Percentiles rank a stretch among this genome's conserved stretches.
Evolutionary conservation across 2,113 vertebrate genomes (phyloP).

Genomic region (Heptranchias perlo): DNA sequence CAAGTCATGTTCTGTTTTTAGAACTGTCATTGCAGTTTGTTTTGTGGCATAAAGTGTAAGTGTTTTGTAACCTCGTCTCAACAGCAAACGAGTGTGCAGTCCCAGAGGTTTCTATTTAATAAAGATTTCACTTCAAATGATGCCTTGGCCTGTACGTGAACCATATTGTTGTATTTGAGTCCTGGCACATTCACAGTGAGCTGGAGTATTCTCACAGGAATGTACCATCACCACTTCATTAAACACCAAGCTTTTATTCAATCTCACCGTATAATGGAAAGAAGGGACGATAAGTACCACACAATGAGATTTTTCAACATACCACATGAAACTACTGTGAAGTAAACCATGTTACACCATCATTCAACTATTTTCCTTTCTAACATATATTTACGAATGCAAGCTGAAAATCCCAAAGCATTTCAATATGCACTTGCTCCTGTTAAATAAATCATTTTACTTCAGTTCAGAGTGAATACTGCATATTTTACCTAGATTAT

Average conservation of each 20-base stretch:
- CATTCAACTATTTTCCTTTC: background rate
- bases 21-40: background rate
- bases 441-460: background rate
- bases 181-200: background rate
- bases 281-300: background rate
- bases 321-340: background rate
- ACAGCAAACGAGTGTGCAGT: background rate
- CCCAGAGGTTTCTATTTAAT: background rate
- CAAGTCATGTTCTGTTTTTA: background rate
- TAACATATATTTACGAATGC: background rate
- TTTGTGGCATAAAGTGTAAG: background rate
- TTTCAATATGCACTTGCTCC: background rate
- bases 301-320: background rate
- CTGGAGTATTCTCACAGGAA: background rate
- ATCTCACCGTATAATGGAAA: background rate
- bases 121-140: background rate
- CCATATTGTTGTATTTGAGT: background rate
- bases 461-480: background rate
- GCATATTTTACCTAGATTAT: background rate
- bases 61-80: background rate
- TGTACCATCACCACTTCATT: background rate
- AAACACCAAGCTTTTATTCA: background rate
- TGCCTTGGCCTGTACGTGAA: background rate
- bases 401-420: background rate
- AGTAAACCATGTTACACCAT: background rate